Conservation (phyloP, 2,888 invertebrate genomes). For the Dryomyza anilis region DNA sequence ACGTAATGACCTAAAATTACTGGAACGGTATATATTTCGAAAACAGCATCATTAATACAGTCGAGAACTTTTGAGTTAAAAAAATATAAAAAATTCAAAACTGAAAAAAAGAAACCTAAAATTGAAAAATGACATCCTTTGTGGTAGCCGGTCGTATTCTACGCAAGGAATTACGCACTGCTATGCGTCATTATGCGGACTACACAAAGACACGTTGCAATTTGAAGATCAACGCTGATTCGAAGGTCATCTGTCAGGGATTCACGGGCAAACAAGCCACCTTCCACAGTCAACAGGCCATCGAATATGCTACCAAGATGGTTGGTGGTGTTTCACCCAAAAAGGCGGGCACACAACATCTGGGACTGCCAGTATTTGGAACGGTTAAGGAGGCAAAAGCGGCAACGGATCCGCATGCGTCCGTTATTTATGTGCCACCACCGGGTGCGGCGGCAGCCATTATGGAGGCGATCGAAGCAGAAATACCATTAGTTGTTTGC, state of each 20-base stretch:
- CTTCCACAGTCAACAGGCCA: slow-evolving; percentile 90
- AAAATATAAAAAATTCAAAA: too few relatives aligned
- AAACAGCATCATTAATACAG: too few relatives aligned
- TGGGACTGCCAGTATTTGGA: slow-evolving; percentile 71
- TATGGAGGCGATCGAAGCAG: slow-evolving; percentile 91
- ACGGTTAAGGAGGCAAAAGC: slow-evolving; percentile 75
- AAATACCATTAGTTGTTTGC: slow-evolving; percentile 93
- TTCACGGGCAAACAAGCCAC: slow-evolving; percentile 98
- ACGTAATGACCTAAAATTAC: too few relatives aligned
- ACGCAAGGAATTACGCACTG: too few relatives aligned
- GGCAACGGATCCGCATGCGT: slow-evolving; percentile 83
- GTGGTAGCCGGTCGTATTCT: too few relatives aligned
- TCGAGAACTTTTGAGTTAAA: too few relatives aligned
- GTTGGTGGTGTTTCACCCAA: slow-evolving; percentile 80
- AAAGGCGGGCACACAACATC: slow-evolving; percentile 80
- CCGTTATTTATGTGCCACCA: slow-evolving; percentile 96
- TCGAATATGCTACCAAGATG: slow-evolving; percentile 94
- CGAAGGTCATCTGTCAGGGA: slow-evolving; percentile 95
- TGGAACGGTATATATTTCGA: too few relatives aligned
- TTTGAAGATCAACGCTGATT: slow-evolving; percentile 78
- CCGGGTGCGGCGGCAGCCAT: slow-evolving; percentile 86
- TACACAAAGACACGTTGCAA: slow-evolving; percentile 73
- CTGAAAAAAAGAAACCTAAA: too few relatives aligned
- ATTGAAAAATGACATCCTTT: too few relatives aligned
- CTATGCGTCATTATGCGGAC: slow-evolving; percentile 30